Evolutionary conservation across 2,888 invertebrate genomes (phyloP).

Genomic region (Eupithecia inturbata): DNA sequence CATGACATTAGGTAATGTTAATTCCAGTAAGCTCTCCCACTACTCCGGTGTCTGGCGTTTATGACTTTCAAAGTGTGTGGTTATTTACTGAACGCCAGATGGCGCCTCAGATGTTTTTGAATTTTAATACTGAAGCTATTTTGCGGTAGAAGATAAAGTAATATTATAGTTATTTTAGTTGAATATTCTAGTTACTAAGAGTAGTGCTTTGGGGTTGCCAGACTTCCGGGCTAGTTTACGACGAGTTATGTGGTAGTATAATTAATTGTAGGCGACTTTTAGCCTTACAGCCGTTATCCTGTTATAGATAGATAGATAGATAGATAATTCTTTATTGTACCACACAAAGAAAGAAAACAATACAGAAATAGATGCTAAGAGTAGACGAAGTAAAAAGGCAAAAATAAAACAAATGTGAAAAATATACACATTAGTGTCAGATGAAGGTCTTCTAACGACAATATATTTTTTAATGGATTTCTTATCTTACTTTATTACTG

Average conservation of each 20-base stretch:
- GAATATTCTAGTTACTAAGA: background rate
- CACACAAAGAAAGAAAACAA: no score
- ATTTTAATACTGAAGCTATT: conserved; percentile 21
- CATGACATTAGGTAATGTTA: background rate
- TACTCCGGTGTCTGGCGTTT: conserved; percentile 30
- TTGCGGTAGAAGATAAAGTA: background rate
- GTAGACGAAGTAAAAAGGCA: no score
- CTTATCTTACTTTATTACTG: no score
- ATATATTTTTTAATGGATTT: no score
- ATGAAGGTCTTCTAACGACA: no score
- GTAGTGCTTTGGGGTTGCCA: background rate
- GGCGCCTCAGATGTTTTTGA: conserved; percentile 21
- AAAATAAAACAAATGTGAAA: no score
- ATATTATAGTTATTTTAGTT: background rate
- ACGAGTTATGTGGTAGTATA: background rate
- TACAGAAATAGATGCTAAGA: no score
- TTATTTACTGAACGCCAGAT: conserved; percentile 33
- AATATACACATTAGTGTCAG: no score
- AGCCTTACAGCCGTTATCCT: no score
- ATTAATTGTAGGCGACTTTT: no score
- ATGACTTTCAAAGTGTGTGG: conserved; percentile 33
- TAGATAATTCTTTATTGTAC: no score
- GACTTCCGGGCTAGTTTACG: background rate
- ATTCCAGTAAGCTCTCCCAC: conserved; percentile 14
- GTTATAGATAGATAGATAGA: no score